A percentile compares a stretch with the other conserved stretches of the same genome.
Evolutionary conservation across 2,113 vertebrate genomes (phyloP).

Genomic region (Castor canadensis): DNA sequence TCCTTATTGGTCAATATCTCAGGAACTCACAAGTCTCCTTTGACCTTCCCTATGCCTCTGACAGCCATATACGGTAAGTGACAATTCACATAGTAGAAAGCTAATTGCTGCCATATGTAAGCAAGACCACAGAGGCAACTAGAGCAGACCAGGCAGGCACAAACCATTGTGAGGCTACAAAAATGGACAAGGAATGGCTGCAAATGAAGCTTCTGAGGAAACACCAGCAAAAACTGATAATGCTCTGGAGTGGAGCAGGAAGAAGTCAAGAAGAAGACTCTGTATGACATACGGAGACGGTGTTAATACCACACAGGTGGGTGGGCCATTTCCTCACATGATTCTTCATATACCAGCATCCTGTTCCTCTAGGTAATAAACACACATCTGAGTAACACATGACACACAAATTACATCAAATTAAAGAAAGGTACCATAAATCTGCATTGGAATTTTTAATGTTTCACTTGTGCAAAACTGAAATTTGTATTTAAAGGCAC

Average conservation of each 20-base stretch:
- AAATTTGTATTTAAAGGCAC: constrained; percentile 76
- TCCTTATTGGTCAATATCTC: not conserved
- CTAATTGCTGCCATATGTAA: not conserved
- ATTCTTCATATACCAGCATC: not conserved
- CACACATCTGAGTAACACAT: not conserved
- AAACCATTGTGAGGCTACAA: not conserved
- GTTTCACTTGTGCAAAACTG: constrained; percentile 69
- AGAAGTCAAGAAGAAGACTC: not conserved
- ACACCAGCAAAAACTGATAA: not conserved
- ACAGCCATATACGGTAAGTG: not conserved
- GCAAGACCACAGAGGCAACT: not conserved
- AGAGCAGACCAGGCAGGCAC: not conserved
- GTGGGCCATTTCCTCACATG: not conserved
- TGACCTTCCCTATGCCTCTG: not conserved
- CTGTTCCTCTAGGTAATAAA: not conserved
- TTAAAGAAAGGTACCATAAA: constrained; percentile 45
- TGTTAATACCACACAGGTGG: accelerated
- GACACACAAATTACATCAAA: constrained; percentile 22
- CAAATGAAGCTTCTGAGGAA: not conserved
- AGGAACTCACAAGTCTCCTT: not conserved
- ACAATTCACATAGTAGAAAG: not conserved
- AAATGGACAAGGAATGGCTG: not conserved
- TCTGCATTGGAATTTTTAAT: constrained; percentile 70
- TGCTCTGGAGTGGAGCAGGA: not conserved
- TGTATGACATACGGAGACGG: not conserved